Percentiles rank a stretch among this genome's conserved stretches.
Evolutionary conservation across 2,797 vertebrate genomes (phyloP).

Genomic region (Odontamblyopus lacepedii): DNA sequence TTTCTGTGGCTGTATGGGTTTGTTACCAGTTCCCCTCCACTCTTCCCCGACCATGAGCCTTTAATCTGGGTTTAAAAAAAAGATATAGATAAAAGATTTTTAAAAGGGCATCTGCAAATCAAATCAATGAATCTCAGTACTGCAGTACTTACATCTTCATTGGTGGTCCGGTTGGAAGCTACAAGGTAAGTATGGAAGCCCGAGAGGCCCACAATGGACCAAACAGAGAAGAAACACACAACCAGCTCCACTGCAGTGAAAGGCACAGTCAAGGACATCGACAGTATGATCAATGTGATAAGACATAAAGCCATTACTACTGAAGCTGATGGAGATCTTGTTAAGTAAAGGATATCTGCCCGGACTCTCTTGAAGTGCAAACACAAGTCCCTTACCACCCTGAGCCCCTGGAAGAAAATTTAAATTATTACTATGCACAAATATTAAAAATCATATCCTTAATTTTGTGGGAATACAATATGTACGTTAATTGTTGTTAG

Average conservation of each 20-base stretch:
- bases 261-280: conserved; percentile 79
- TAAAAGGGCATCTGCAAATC: neutral
- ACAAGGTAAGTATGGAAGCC: conserved; percentile 98
- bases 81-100: no score
- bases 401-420: conserved; percentile 81
- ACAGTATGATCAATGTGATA: neutral
- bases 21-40: conserved; percentile 81
- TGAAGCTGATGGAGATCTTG: neutral
- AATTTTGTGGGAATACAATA: neutral
- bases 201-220: conserved; percentile 98
- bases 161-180: conserved; percentile 94
- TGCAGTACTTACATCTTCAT: conserved; percentile 90
- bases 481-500: neutral
- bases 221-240: conserved; percentile 96
- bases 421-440: neutral
- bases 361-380: conserved; percentile 88
- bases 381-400: conserved; percentile 81
- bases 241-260: conserved; percentile 90
- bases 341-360: conserved; percentile 94
- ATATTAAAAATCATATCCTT: neutral
- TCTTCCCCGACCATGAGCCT: conserved; percentile 93
- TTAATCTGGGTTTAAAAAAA: conserved; percentile 82
- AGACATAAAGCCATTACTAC: neutral
- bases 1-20: conserved; percentile 95
- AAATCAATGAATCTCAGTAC: neutral